These are phyloP conservation scores for Pseudocheirus occidentalis DNA, from an alignment of 2,797 vertebrate genomes.

Conservation along the genomic window DNA sequence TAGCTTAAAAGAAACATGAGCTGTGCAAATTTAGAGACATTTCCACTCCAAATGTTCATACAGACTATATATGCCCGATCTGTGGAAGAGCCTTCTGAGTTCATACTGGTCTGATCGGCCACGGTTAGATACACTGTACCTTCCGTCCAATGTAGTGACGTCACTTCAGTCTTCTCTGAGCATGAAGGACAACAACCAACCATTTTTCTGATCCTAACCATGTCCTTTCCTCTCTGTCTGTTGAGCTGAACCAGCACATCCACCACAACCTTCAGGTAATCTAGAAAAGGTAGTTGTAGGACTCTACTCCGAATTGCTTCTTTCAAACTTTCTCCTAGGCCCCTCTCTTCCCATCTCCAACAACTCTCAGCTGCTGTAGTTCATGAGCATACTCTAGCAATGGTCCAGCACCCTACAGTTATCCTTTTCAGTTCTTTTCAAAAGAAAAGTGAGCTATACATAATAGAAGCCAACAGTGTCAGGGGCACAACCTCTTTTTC, in stretches of 20 bases:
- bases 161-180: no score
- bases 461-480: neutral
- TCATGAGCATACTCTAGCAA: neutral
- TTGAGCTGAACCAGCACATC: neutral
- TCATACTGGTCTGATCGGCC: no score
- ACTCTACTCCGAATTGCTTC: neutral
- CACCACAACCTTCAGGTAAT: no score
- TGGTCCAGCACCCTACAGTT: neutral
- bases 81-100: no score
- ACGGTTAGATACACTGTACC: no score
- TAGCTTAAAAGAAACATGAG: no score
- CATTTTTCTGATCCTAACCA: neutral
- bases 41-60: no score
- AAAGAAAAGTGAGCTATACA: neutral
- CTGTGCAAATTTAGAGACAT: no score
- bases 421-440: no score
- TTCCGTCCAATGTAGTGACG: no score
- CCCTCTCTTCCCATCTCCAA: neutral
- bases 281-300: neutral
- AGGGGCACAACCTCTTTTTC: neutral
- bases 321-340: neutral
- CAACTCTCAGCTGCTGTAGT: neutral
- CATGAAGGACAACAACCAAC: no score
- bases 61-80: no score
- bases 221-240: neutral